phyloP scores from a whole-genome alignment of 2,797 vertebrate species.

The Parotocinclus haroldoi region DNA sequence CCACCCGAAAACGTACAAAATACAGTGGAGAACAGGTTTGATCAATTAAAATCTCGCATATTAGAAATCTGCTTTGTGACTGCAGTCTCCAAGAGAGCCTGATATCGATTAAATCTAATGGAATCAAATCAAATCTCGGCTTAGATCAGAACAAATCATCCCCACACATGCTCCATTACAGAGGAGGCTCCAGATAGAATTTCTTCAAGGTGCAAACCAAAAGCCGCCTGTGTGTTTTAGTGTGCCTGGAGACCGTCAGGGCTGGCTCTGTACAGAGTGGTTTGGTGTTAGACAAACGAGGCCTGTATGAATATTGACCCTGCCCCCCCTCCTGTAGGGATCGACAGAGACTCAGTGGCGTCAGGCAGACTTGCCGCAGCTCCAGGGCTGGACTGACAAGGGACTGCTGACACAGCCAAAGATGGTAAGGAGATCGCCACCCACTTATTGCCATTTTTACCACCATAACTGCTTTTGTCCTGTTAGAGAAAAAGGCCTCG shows the following conservation, averaged over 20 bases:
- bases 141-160: constrained; percentile 15
- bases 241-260: constrained; percentile 55
- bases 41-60: background rate
- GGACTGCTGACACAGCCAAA: constrained; percentile 85
- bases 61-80: constrained; percentile 8
- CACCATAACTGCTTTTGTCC: constrained; percentile 41
- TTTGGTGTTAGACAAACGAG: constrained; percentile 44
- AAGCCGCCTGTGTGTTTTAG: constrained; percentile 66
- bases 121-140: constrained; percentile 19
- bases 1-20: background rate
- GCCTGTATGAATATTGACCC: constrained; percentile 72
- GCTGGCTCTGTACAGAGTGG: constrained; percentile 38
- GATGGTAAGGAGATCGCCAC: constrained; percentile 78
- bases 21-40: background rate
- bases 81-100: constrained; percentile 8
- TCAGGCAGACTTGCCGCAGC: constrained; percentile 83
- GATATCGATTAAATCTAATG: constrained; percentile 11
- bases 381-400: constrained; percentile 86
- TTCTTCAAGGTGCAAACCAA: constrained; percentile 7
- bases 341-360: constrained; percentile 86
- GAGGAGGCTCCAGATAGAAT: constrained; percentile 7
- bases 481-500: constrained; percentile 31
- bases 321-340: constrained; percentile 72
- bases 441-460: constrained; percentile 52
- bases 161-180: background rate